Evolutionary conservation across 2,797 vertebrate genomes (phyloP), one percentile per base, ranked within the genome.

Genomic region (Allochrocebus solatus): DNA sequence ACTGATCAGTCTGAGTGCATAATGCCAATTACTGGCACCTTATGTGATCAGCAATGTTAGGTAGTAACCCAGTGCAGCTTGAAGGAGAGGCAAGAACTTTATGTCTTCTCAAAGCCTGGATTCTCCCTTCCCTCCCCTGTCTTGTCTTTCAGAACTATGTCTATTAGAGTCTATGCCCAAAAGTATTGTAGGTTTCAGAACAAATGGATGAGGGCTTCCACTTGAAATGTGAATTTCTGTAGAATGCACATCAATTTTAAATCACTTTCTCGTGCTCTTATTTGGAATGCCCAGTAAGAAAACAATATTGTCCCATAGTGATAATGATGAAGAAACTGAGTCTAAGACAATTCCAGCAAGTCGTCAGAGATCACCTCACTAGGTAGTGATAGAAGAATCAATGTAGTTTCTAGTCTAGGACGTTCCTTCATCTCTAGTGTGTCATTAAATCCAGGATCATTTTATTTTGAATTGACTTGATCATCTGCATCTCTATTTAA

Each of bases 391-490:
- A 64, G 21, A 59, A 93, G 4, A 64, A 87, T 22, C 8, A 10
- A 57, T 30, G 11, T 79, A 39, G 8, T 50, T 46, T 79, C 46
- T 84, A 70, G 22, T 43, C n/a, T 17, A 55, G 4, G 8, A 13
- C 14, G 61, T 90, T 36, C 13, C 5, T 2, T 7, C 1, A 26
- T 14, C 12, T 14, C 26, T 12, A 10, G 0, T 59, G 26, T 33
- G 4, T 84, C n/a, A 70, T 57, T 39, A 72, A 80, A 82, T 48
- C 39, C 13, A 33, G 5, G 53, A 1, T 80, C 14, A 53, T 70
- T 93, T 93, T 8, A 89, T 61, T 94, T 82, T 48, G 6, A 48
- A 8, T 93, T 93, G 80, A 48, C 61, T 84, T 78, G n/a, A 75
- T 87, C 39, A 57, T 59, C 17, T 91, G 28, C 5, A 81, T 19